A percentile compares a stretch with the other conserved stretches of the same genome.
phyloP scores from a whole-genome alignment of 2,888 invertebrate genomes.

The Pristionchus japonicus region DNA sequence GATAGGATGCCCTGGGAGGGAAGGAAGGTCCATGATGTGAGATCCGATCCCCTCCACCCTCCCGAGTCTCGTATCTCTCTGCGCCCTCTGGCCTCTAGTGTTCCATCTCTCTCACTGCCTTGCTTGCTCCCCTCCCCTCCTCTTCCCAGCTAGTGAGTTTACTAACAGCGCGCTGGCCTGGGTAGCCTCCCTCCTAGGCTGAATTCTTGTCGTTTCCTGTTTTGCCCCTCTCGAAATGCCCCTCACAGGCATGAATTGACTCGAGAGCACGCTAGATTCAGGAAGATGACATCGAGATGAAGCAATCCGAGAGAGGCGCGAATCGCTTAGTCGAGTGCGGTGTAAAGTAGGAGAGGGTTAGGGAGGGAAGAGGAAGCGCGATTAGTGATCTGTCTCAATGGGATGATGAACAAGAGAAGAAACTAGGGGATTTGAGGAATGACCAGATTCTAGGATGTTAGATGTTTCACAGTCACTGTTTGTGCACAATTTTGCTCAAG shows the following conservation, averaged over 20 bases:
- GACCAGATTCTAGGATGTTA: not conserved
- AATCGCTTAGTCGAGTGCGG: not conserved
- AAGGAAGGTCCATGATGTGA: slow-evolving; percentile 19
- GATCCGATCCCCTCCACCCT: slow-evolving; percentile 11
- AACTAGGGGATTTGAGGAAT: not conserved
- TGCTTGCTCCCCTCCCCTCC: not conserved
- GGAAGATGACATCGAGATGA: not conserved
- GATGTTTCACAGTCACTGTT: not conserved
- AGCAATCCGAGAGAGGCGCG: not conserved
- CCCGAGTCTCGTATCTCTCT: not conserved
- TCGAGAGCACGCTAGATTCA: not conserved
- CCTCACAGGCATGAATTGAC: not conserved
- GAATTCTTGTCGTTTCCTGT: slow-evolving; percentile 8
- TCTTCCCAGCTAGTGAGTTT: not conserved
- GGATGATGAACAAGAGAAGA: not conserved
- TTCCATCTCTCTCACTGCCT: not conserved
- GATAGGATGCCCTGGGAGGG: not conserved
- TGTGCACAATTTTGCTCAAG: not conserved
- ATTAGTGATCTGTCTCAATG: not conserved
- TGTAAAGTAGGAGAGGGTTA: slow-evolving; percentile 11
- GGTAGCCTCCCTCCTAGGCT: not conserved
- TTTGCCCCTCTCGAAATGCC: not conserved
- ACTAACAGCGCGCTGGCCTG: not conserved
- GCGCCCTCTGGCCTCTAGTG: not conserved
- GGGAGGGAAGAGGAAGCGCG: not conserved